Percentiles rank a stretch among this genome's conserved stretches.
Conservation (phyloP, 2,888 invertebrate species). For the Drosophila tanythrix region DNA sequence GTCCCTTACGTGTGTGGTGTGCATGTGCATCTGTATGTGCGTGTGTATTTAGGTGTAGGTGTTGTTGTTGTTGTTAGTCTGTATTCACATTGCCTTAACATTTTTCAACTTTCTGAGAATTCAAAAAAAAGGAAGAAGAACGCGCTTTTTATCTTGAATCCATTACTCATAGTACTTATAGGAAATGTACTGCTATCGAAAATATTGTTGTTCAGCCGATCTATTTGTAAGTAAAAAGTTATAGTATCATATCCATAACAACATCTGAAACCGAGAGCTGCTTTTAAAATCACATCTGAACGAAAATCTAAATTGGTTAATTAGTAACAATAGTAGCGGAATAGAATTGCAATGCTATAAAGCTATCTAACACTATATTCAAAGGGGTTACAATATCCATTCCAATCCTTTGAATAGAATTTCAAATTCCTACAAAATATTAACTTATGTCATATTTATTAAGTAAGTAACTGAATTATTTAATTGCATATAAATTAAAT, state of each 20-base stretch:
- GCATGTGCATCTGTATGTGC: constrained; percentile 2
- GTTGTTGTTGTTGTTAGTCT: constrained; percentile 39
- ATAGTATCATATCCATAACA: neutral
- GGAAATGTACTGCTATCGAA: constrained; percentile 16
- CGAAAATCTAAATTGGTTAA: neutral
- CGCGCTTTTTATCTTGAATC: constrained; percentile 39
- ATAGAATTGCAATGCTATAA: neutral
- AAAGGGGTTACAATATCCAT: neutral
- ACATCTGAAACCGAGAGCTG: neutral
- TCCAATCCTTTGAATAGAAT: neutral
- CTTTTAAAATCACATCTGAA: neutral
- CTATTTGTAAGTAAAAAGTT: neutral
- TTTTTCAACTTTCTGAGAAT: constrained; percentile 60
- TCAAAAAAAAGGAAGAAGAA: constrained; percentile 9
- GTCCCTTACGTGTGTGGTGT: constrained; percentile 16
- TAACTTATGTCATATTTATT: neutral
- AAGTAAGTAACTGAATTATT: neutral
- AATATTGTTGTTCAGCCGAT: neutral
- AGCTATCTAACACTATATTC: neutral
- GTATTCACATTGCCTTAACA: constrained; percentile 29
- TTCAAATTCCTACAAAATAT: neutral
- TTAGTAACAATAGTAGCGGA: neutral
- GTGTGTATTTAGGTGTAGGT: constrained; percentile 63
- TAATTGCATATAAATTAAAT: neutral
- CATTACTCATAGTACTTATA: constrained; percentile 11